phyloP scores from a whole-genome alignment of 2,888 invertebrate species.

The Lydus trimaculatus region DNA sequence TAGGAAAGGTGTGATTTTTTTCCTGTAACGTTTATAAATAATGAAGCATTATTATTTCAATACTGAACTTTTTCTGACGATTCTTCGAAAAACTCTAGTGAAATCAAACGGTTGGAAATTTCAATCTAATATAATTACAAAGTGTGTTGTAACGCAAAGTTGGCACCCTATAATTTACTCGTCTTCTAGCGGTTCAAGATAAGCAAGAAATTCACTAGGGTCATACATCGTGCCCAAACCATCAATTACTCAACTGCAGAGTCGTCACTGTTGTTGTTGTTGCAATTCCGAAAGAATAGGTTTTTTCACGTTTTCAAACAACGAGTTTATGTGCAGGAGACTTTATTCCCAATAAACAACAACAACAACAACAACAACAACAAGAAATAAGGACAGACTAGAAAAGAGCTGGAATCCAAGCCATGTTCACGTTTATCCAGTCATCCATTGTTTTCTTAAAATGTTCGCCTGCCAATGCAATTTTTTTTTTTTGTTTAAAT shows the following conservation, averaged over 20 bases:
- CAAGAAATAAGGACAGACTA: not conserved
- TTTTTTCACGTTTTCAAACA: not conserved
- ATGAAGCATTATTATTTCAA: not conserved
- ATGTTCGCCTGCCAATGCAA: conserved; percentile 20
- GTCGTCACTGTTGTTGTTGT: not conserved
- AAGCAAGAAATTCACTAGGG: conserved; percentile 3
- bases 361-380: not conserved
- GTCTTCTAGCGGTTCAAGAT: not conserved
- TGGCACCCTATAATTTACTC: conserved; percentile 11
- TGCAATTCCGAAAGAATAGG: not conserved
- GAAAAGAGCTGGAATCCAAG: conserved; percentile 22
- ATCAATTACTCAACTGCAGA: conserved; percentile 1
- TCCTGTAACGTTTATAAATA: not conserved
- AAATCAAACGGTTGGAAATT: not conserved
- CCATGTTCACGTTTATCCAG: conserved; percentile 31
- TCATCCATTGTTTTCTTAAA: conserved; percentile 27
- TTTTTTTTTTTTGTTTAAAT: conserved; percentile 20
- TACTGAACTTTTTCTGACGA: not conserved
- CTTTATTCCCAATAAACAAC: not conserved
- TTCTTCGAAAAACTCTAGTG: not conserved
- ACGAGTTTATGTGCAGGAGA: conserved; percentile 1
- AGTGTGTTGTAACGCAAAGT: conserved; percentile 1
- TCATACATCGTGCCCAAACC: not conserved
- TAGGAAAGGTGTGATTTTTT: not conserved
- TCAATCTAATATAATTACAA: conserved; percentile 6